Evolutionary conservation across 2,113 vertebrate genomes (phyloP).

Genomic region (Hipposideros armiger): DNA sequence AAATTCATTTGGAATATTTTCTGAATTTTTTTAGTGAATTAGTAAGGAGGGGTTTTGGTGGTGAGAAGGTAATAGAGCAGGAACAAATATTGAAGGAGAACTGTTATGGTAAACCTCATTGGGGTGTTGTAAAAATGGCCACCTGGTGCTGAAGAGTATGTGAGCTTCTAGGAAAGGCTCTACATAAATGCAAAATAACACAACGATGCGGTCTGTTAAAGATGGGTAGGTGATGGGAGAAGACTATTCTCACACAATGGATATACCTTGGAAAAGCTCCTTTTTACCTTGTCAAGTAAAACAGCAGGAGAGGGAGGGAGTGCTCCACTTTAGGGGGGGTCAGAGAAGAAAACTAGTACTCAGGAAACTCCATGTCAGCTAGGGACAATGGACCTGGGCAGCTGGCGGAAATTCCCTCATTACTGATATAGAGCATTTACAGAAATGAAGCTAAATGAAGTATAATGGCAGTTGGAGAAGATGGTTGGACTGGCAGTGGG

Average conservation of each 20-base stretch:
- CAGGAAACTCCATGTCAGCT: background rate
- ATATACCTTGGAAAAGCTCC: background rate
- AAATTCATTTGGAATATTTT: background rate
- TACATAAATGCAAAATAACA: conserved; percentile 3
- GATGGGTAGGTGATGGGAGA: background rate
- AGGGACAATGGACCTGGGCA: background rate
- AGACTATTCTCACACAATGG: background rate
- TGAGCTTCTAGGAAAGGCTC: background rate
- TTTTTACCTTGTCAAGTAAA: background rate
- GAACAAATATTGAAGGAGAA: background rate
- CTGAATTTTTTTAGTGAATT: background rate
- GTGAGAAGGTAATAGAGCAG: background rate
- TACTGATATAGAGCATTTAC: background rate
- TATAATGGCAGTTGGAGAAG: background rate
- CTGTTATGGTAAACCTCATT: background rate
- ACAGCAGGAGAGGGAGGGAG: background rate
- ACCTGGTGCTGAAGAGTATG: background rate
- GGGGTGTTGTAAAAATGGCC: background rate
- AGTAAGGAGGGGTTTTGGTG: background rate
- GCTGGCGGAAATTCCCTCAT: background rate
- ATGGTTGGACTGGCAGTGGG: background rate
- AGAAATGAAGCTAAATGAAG: background rate
- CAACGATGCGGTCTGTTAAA: background rate
- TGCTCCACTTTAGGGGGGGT: too few species aligned
- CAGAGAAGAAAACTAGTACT: background rate